These are phyloP conservation scores for Mongoloraphidia duomilia DNA, from an alignment of 2,888 invertebrate species.

Conservation along the genomic window DNA sequence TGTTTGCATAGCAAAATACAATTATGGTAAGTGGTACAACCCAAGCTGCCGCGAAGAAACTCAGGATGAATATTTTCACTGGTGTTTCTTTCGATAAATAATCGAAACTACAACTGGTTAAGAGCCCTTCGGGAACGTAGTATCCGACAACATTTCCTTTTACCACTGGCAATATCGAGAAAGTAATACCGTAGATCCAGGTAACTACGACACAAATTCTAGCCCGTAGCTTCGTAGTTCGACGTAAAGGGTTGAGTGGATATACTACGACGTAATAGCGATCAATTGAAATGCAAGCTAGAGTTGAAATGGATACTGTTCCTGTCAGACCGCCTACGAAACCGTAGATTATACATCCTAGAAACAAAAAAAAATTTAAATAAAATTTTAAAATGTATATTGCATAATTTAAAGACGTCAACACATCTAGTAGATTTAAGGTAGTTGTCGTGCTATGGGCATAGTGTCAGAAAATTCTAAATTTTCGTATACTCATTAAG, in stretches of 20 bases:
- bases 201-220: constrained; percentile 44
- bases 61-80: constrained; percentile 54
- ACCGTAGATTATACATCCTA: constrained; percentile 67
- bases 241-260: constrained; percentile 53
- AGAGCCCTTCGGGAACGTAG: constrained; percentile 65
- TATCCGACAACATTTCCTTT: constrained; percentile 50
- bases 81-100: constrained; percentile 52
- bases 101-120: constrained; percentile 77
- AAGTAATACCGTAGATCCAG: constrained; percentile 60
- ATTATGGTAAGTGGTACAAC: constrained; percentile 56
- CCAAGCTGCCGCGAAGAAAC: constrained; percentile 64
- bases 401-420: too few relatives aligned
- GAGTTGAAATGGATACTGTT: constrained; percentile 63
- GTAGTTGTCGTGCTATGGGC: too few relatives aligned
- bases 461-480: too few relatives aligned
- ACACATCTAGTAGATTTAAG: too few relatives aligned
- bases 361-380: constrained; percentile 17
- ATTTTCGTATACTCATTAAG: too few relatives aligned
- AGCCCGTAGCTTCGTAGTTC: constrained; percentile 45
- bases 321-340: constrained; percentile 71
- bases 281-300: constrained; percentile 68
- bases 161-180: constrained; percentile 54
- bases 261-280: constrained; percentile 70
- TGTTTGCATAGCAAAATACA: constrained; percentile 56
- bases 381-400: not conserved